Base-by-base conservation (phyloP, 1,140 invertebrate genomes). In the Hermetia illucens region DNA sequence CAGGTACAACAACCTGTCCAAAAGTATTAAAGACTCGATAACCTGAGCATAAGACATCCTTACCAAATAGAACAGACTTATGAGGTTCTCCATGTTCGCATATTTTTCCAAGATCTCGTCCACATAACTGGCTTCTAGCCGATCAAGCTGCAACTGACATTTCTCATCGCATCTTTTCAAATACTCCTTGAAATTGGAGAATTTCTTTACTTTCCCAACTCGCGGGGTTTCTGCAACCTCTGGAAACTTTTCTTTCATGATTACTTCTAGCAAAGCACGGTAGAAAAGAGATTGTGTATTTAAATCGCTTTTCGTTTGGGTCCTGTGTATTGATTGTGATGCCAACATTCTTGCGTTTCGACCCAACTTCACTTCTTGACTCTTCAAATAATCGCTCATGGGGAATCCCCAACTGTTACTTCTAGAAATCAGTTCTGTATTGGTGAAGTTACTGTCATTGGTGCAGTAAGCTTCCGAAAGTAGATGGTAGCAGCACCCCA, bases 401-500 rank as follows among this genome's bases (percentile, higher is more conserved):
- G 82, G 82, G 57, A 85, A 84, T 10, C 74, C 72, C 27, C 43
- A 45, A 13, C 52, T 46, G 13, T 40, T 50, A 40, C 45, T 42
- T 34, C 39, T 18, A 3, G 50, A 45, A 44, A 46, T 43, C n/a
- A 55, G 19, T 9, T 20, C 42, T 40, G 50, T 48, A 29, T 54
- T 54, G 13, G 44, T 52, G 36, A 52, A 56, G 36, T 52, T 55
- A 22, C 56, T 53, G 13, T 52, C 44, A 2, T 19, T 12, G 0
- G 53, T 54, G 4, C 5, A 10, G 24, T 69, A 58, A 46, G 62
- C 55, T 65, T 92, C 82, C 39, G 75, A 67, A 44, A 91, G 56
- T 46, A 92, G 67, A 69, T 94, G 72, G 63, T 92, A 94, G 56
- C 90, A 94, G 54, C 91, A 95, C 1, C 83, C 82, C 22, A 94